Evolutionary conservation across 2,888 invertebrate species (phyloP).

Genomic region (Nymphalis polychloros): DNA sequence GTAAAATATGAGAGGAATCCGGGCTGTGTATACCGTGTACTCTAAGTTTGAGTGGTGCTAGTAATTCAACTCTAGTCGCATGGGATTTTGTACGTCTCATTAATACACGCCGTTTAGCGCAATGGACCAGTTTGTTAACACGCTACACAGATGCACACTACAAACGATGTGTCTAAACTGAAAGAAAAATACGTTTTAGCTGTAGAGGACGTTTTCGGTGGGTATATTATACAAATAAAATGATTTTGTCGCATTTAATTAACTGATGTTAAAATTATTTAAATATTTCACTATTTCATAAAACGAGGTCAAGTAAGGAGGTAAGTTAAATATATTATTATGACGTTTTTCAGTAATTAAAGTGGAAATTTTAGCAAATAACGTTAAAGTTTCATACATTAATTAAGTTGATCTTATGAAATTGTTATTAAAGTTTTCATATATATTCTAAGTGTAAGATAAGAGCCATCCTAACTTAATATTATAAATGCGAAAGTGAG

Average conservation of each 20-base stretch:
- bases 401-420: background rate
- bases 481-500: no score
- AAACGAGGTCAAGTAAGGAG: conserved; percentile 5
- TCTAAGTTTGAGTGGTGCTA: conserved; percentile 1
- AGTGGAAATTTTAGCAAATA: background rate
- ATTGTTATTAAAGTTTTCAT: no score
- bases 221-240: background rate
- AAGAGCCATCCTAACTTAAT: no score
- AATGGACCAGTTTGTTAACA: conserved; percentile 26
- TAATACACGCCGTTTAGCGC: conserved; percentile 29
- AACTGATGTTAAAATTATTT: background rate
- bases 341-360: background rate
- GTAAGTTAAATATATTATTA: conserved; percentile 13
- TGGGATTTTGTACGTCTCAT: conserved; percentile 34
- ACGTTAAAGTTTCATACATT: background rate
- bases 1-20: conserved; percentile 7
- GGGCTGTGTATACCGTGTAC: background rate
- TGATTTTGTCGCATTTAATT: background rate
- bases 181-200: background rate
- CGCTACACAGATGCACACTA: conserved; percentile 6
- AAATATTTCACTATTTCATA: background rate
- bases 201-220: background rate
- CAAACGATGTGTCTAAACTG: background rate
- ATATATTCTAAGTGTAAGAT: no score
- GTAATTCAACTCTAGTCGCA: conserved; percentile 8